phyloP scores from a whole-genome alignment of 1,140 invertebrate genomes.

The Cyclargus thomasi region DNA sequence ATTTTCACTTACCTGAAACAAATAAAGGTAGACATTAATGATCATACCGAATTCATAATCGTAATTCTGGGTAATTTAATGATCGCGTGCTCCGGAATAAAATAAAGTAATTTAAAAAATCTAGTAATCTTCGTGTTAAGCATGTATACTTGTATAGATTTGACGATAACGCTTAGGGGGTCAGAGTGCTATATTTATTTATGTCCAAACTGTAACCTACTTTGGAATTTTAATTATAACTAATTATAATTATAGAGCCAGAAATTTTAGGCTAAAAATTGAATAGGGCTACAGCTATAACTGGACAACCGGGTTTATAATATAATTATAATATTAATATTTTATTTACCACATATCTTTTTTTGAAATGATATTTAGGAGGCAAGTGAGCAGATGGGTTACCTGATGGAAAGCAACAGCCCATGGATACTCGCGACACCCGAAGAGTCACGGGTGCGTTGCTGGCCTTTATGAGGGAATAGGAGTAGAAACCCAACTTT shows the following conservation, averaged over 20 bases:
- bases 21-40: slow-evolving; percentile 23
- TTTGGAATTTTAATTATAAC: not conserved
- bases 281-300: too few species aligned
- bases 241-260: not conserved
- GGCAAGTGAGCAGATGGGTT: too few species aligned
- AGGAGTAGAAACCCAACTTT: too few species aligned
- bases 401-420: too few species aligned
- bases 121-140: slow-evolving; percentile 18
- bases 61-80: slow-evolving; percentile 8
- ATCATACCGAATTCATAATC: not conserved
- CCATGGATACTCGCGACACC: too few species aligned
- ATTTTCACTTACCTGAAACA: slow-evolving; percentile 30
- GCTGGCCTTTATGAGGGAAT: too few species aligned
- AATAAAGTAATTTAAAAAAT: slow-evolving; percentile 18
- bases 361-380: too few species aligned
- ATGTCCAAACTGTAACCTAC: slow-evolving; percentile 8
- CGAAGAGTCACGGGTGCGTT: too few species aligned
- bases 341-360: too few species aligned
- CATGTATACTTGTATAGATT: slow-evolving; percentile 16
- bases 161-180: not conserved
- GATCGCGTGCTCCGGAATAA: slow-evolving; percentile 8
- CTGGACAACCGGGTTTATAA: too few species aligned
- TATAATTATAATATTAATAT: too few species aligned
- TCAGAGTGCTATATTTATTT: slow-evolving; percentile 9
- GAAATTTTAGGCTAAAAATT: too few species aligned